phyloP scores from a whole-genome alignment of 2,797 vertebrate genomes.

The Salarias fasciatus region DNA sequence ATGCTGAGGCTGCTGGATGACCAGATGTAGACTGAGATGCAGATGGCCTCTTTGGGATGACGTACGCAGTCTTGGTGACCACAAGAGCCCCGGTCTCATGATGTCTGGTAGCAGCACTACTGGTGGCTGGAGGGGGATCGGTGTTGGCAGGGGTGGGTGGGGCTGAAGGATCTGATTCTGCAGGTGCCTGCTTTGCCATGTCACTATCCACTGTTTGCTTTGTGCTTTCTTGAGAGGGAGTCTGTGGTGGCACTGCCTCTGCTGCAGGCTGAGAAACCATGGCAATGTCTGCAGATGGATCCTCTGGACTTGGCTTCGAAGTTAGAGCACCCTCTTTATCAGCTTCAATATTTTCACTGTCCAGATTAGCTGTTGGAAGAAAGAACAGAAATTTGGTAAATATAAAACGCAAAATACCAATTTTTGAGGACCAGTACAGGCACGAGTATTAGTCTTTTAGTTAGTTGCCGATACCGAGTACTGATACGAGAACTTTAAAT shows the following conservation, averaged over 20 bases:
- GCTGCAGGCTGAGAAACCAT: slow-evolving; percentile 26
- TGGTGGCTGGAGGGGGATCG: slow-evolving; percentile 21
- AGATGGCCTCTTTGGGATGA: slow-evolving; percentile 73
- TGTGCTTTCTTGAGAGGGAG: slow-evolving; percentile 41
- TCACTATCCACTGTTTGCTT: slow-evolving; percentile 70
- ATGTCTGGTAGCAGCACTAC: slow-evolving; percentile 57
- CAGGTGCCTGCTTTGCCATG: slow-evolving; percentile 55
- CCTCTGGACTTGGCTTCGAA: slow-evolving; percentile 56
- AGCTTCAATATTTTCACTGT: slow-evolving; percentile 59
- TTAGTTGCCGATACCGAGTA: too few relatives aligned
- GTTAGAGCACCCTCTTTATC: slow-evolving; percentile 43
- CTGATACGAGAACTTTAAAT: too few relatives aligned
- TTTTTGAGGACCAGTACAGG: too few relatives aligned
- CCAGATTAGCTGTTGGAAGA: slow-evolving; percentile 68
- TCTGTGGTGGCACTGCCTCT: slow-evolving; percentile 29
- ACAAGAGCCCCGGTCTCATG: slow-evolving; percentile 70
- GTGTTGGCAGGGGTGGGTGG: slow-evolving; percentile 63
- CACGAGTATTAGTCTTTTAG: too few relatives aligned
- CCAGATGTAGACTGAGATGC: slow-evolving; percentile 57
- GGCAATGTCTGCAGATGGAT: slow-evolving; percentile 36
- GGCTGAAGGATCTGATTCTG: slow-evolving; percentile 26
- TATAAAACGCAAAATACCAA: not conserved
- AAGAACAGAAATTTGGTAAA: slow-evolving; percentile 54
- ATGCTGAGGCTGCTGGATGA: slow-evolving; percentile 44
- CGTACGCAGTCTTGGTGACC: slow-evolving; percentile 66